Conservation (phyloP, 1,140 invertebrate genomes). For the Varroa destructor region DNA sequence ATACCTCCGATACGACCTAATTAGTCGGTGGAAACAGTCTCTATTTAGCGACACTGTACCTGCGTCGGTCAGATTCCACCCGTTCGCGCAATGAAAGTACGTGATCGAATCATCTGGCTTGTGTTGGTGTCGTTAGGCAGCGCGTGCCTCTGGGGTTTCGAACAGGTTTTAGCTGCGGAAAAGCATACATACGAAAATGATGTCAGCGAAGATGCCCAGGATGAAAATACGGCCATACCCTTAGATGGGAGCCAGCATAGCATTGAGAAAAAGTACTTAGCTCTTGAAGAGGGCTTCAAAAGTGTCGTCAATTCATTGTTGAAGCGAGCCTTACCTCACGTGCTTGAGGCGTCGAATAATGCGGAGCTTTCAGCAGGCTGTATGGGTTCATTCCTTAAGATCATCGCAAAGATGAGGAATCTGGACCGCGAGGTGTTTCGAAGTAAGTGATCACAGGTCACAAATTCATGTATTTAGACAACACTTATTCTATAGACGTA, state of each 20-base stretch:
- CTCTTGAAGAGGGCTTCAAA: slow-evolving; percentile 22
- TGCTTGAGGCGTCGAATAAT: slow-evolving; percentile 6
- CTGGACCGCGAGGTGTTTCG: slow-evolving; percentile 3
- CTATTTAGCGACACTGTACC: no score
- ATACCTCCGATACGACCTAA: no score
- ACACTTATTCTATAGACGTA: no score
- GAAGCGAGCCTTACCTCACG: slow-evolving; percentile 3
- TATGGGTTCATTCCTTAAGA: slow-evolving; percentile 20
- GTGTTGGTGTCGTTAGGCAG: no score
- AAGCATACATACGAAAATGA: no score
- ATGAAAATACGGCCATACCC: background rate
- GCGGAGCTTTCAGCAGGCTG: slow-evolving; percentile 4
- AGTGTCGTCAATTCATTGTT: slow-evolving; percentile 2
- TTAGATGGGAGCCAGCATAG: background rate
- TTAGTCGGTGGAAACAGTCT: no score
- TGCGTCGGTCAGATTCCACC: no score
- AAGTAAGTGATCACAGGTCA: slow-evolving; percentile 2
- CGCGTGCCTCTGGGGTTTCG: no score
- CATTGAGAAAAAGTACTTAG: slow-evolving; percentile 6
- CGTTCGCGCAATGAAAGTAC: no score
- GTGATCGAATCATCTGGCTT: no score
- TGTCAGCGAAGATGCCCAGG: background rate
- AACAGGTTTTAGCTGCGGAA: no score
- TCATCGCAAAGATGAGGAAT: slow-evolving; percentile 15
- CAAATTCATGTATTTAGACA: no score